These are phyloP conservation scores for Cololabis saira DNA, from an alignment of 2,113 vertebrate genomes.

Conservation along the genomic window DNA sequence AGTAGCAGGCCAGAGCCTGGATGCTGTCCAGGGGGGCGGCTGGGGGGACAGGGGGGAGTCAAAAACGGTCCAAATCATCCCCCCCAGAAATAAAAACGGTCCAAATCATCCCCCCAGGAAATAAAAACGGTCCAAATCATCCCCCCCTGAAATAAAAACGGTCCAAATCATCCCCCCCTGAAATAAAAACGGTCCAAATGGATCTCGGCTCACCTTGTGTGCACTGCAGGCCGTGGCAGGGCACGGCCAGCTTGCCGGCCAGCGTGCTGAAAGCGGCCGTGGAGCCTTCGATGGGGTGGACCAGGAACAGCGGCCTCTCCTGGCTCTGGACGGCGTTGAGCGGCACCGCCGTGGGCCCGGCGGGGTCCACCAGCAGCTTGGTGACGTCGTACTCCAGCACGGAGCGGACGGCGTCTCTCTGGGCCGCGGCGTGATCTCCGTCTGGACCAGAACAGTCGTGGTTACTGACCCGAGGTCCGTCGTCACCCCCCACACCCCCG, in stretches of 20 bases:
- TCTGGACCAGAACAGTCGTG: constrained; percentile 57
- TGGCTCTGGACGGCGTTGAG: constrained; percentile 89
- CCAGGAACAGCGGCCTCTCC: constrained; percentile 89
- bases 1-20: constrained; percentile 89
- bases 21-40: constrained; percentile 95
- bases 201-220: constrained; percentile 93
- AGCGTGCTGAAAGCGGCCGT: constrained; percentile 85
- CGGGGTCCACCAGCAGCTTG: constrained; percentile 88
- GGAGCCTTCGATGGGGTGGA: constrained; percentile 97
- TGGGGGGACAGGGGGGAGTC: constrained; percentile 37
- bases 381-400: constrained; percentile 82
- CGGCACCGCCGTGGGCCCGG: constrained; percentile 81
- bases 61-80: too few species aligned
- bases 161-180: too few species aligned
- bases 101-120: too few species aligned
- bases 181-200: too few species aligned
- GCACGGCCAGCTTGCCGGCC: constrained; percentile 86
- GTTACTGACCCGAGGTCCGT: background rate
- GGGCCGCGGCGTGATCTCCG: constrained; percentile 42
- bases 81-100: too few species aligned
- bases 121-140: too few species aligned
- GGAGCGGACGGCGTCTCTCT: constrained; percentile 14
- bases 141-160: too few species aligned
- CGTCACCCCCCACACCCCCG: too few species aligned
- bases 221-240: constrained; percentile 95